A percentile compares a stretch with the other conserved stretches of the same genome.
Conservation (phyloP, 2,797 vertebrate species). For the Masticophis lateralis region DNA sequence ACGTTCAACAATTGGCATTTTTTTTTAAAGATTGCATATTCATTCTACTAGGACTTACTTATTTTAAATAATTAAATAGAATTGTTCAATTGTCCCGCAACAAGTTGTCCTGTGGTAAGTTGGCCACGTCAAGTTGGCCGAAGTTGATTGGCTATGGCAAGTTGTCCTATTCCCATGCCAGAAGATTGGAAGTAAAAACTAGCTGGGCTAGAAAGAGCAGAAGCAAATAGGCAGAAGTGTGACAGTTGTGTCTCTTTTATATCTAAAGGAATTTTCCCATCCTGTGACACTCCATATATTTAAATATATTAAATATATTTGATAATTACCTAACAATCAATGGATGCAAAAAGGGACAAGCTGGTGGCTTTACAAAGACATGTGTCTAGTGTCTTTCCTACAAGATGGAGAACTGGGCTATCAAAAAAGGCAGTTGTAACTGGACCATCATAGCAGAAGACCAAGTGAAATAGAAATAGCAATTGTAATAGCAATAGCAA, state of each 20-base stretch:
- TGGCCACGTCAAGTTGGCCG: too few relatives aligned
- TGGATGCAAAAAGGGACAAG: neutral
- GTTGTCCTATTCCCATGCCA: neutral
- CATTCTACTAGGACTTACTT: neutral
- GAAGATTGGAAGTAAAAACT: conserved; percentile 6
- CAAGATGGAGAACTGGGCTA: neutral
- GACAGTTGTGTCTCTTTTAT: conserved; percentile 32
- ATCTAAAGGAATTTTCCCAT: conserved; percentile 28
- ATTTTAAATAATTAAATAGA: too few relatives aligned
- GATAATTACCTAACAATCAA: neutral
- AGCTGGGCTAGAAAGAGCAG: neutral
- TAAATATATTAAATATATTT: neutral
- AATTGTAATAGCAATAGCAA: neutral
- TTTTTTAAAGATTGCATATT: neutral
- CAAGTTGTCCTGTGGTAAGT: too few relatives aligned
- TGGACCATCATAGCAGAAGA: neutral
- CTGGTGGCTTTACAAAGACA: neutral
- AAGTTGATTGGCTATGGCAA: too few relatives aligned
- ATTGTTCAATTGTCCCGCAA: too few relatives aligned
- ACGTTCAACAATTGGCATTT: neutral
- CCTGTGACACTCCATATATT: neutral
- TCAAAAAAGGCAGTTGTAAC: neutral
- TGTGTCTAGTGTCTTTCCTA: neutral
- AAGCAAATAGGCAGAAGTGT: conserved; percentile 14
- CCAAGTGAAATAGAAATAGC: neutral